These are phyloP conservation scores for Celastrina argiolus DNA, from an alignment of 2,888 invertebrate genomes.

Conservation along the genomic window DNA sequence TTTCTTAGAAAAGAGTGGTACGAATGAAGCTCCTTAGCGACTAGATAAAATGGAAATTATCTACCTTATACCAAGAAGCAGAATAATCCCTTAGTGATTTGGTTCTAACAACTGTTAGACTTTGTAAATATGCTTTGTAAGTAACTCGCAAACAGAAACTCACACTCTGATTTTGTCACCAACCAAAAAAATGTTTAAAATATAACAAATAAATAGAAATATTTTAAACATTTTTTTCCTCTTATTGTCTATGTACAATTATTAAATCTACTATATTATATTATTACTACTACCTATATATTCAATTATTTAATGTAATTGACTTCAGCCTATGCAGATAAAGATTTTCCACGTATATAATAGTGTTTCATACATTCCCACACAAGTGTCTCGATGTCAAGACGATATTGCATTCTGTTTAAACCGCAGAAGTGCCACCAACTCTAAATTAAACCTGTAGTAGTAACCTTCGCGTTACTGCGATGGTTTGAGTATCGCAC, in stretches of 20 bases:
- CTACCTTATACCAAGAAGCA: neutral
- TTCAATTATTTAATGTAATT: no score
- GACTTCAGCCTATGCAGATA: no score
- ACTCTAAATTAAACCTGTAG: neutral
- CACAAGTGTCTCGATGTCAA: neutral
- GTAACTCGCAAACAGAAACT: no score
- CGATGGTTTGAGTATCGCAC: neutral
- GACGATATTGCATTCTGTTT: conserved; percentile 1
- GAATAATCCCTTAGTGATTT: neutral
- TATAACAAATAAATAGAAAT: no score
- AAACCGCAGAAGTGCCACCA: conserved; percentile 7
- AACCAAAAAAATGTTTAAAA: no score
- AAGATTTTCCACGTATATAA: no score
- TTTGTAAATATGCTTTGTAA: no score
- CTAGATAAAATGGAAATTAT: neutral
- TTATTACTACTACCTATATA: no score
- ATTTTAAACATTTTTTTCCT: no score
- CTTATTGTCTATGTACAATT: no score
- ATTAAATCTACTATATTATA: no score
- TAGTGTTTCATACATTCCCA: neutral
- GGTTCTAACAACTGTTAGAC: neutral
- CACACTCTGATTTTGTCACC: no score
- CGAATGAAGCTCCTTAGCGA: neutral
- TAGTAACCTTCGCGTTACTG: neutral
- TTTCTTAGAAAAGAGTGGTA: neutral